A percentile compares a stretch with the other conserved stretches of the same genome.
Evolutionary conservation across 2,113 vertebrate species (phyloP).

Genomic region (Beaufortia kweichowensis): DNA sequence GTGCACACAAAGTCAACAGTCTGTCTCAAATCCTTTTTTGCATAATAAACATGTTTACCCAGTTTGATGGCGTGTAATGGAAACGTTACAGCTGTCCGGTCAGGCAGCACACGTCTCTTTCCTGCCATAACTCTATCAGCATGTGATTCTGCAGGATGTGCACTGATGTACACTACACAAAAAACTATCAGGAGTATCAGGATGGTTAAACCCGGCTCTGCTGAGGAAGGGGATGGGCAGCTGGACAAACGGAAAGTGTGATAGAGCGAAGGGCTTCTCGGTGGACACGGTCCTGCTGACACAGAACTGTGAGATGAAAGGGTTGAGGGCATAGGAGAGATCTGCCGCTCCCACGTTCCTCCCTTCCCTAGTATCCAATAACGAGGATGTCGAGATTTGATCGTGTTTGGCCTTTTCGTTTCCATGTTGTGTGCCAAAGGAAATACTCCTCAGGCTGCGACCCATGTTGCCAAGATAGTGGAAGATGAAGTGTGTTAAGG

Average conservation of each 20-base stretch:
- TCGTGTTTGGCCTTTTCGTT: conserved; percentile 60
- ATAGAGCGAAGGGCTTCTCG: conserved; percentile 51
- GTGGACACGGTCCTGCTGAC: conserved; percentile 30
- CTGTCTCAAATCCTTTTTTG: neutral
- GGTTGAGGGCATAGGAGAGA: conserved; percentile 44
- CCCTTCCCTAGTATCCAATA: conserved; percentile 55
- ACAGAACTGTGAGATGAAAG: conserved; percentile 45
- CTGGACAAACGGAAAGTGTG: conserved; percentile 61
- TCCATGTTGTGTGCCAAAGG: conserved; percentile 68
- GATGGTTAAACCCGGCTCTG: conserved; percentile 40
- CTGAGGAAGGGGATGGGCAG: conserved; percentile 70
- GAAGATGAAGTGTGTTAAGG: conserved; percentile 47
- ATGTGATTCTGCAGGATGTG: conserved; percentile 49
- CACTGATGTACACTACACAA: neutral
- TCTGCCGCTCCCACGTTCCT: conserved; percentile 57
- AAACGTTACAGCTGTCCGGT: conserved; percentile 46
- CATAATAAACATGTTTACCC: neutral
- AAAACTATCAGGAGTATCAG: conserved; percentile 53
- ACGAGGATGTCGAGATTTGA: conserved; percentile 61
- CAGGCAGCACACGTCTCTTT: conserved; percentile 55
- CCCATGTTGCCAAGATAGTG: conserved; percentile 53
- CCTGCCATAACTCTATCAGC: conserved; percentile 65
- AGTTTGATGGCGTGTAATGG: conserved; percentile 1
- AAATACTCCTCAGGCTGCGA: conserved; percentile 62
- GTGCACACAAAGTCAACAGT: no score